A percentile compares a stretch with the other conserved stretches of the same genome.
Conservation (phyloP, 1,140 invertebrate genomes). For the Dolichoris vasculosae region DNA sequence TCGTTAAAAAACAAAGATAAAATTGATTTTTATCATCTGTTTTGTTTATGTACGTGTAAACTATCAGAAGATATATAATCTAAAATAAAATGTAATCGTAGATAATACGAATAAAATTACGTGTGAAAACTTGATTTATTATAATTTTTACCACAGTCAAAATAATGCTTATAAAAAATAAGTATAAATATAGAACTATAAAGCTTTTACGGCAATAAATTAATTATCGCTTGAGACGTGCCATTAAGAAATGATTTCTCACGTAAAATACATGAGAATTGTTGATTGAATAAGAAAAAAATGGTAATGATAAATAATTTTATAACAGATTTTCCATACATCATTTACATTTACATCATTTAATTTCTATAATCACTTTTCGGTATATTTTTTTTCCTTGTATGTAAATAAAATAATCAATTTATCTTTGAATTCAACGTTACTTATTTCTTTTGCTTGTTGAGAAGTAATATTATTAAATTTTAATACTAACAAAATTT, state of each 20-base stretch:
- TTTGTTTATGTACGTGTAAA: not conserved
- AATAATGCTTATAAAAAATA: not conserved
- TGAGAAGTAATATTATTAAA: too few relatives aligned
- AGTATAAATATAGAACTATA: not conserved
- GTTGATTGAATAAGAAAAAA: not conserved
- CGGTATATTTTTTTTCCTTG: too few relatives aligned
- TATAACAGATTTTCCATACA: not conserved
- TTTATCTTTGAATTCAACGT: too few relatives aligned
- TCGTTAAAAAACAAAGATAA: not conserved
- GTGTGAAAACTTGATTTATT: not conserved
- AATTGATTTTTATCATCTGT: not conserved
- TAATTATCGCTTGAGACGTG: not conserved
- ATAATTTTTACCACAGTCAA: not conserved
- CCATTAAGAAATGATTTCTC: not conserved
- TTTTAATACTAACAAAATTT: too few relatives aligned
- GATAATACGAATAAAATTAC: not conserved
- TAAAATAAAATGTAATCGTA: not conserved
- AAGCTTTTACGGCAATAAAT: not conserved
- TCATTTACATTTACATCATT: not conserved
- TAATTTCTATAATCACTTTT: not conserved
- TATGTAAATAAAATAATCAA: too few relatives aligned
- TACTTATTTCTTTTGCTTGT: too few relatives aligned
- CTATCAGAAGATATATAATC: not conserved
- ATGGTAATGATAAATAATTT: not conserved
- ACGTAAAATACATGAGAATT: not conserved